A percentile compares a stretch with the other conserved stretches of the same genome.
Evolutionary conservation across 2,888 invertebrate species (phyloP).

Genomic region (Drosophila demipolita): DNA sequence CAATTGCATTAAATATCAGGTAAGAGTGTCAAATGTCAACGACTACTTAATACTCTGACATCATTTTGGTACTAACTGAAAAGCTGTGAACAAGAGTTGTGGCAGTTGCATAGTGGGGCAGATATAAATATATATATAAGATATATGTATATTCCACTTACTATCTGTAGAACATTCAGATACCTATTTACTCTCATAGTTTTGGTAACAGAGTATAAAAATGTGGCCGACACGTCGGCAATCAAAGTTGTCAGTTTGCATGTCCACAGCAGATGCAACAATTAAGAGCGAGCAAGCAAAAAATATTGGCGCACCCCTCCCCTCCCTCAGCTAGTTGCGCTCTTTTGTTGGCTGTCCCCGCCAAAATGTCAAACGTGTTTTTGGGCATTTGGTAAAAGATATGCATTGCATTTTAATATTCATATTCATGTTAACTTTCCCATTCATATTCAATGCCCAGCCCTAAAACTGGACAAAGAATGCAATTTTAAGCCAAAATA

Average conservation of each 20-base stretch:
- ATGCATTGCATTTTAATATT: slow-evolving; percentile 51
- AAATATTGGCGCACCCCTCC: slow-evolving; percentile 3
- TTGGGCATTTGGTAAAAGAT: slow-evolving; percentile 44
- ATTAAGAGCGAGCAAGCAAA: slow-evolving; percentile 36
- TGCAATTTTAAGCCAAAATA: not conserved
- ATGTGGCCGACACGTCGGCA: slow-evolving; percentile 72
- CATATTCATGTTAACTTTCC: slow-evolving; percentile 18
- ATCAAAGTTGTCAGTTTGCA: slow-evolving; percentile 71
- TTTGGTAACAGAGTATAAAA: slow-evolving; percentile 22
- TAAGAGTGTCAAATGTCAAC: not conserved
- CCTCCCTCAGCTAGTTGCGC: too few species aligned
- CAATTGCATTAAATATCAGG: slow-evolving; percentile 67
- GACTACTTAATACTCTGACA: not conserved
- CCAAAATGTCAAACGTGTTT: slow-evolving; percentile 62
- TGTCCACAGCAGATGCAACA: slow-evolving; percentile 63
- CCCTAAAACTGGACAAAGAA: not conserved
- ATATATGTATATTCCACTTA: not conserved
- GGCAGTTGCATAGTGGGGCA: not conserved
- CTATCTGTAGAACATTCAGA: not conserved
- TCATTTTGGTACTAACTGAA: not conserved
- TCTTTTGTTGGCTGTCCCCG: slow-evolving; percentile 9
- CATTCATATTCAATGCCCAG: slow-evolving; percentile 15
- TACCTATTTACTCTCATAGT: not conserved
- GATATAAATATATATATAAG: too few species aligned
- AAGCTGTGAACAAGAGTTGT: not conserved